Evolutionary conservation across 2,797 vertebrate species (phyloP), one percentile per base, ranked within the genome.

Genomic region (Takifugu rubripes): DNA sequence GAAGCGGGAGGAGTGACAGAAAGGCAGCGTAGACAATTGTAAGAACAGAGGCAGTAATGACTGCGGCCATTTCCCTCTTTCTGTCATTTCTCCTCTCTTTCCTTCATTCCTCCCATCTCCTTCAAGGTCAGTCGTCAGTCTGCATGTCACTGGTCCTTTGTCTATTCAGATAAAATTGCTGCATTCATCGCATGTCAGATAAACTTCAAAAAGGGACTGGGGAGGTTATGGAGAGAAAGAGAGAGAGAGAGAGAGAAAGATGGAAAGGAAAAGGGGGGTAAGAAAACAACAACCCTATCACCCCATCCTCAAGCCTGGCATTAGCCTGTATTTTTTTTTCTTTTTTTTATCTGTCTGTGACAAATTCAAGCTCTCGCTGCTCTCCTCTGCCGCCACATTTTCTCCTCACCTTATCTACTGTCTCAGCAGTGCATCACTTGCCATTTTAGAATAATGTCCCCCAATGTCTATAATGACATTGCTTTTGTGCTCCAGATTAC

Each of bases 181-280:
- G 86, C 89, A 91, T 92, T 89, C 90, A 87, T 90, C 78, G 89
- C 83, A 69, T 85, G 85, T 91, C 88, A 90, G 90, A 92, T 92
- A 91, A 91, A 91, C 79, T 88, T 90, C 77, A 85, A 86, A 86
- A 86, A 86, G 50, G 71, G 74, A 64, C 16, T 66, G 74, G 79
- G 76, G 68, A 71, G 72, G 56, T 64, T 67, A 75, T 61, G 74
- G 74, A 80, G 61, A 68, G 68, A 74, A 61, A 26, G 5, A 54
- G 46, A 58, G 54, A 73, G 59, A 17, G 64, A 73, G 68, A 50
- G 64, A 60, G 48, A 62, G 53, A 66, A 69, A 59, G 27, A 33
- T 31, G 57, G 52, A 7, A 31, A 12, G 10, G 7, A 46, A 51
- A 15, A 15, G 25, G 56, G 5, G 24, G 14, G 25, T 56, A 62